phyloP scores from a whole-genome alignment of 2,888 invertebrate species.

The Andrena dorsata region DNA sequence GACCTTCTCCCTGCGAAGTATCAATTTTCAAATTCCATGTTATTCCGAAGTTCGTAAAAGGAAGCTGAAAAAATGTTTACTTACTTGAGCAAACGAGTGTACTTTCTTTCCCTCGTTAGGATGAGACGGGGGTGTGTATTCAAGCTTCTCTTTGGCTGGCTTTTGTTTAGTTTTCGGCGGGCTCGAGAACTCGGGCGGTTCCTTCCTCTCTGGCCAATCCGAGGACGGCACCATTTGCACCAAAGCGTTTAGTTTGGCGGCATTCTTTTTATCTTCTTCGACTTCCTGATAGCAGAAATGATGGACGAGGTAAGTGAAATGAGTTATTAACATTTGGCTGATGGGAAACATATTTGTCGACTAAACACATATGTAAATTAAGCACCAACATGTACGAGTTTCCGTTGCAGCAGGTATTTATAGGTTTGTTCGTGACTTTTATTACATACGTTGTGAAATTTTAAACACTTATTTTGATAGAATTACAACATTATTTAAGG shows the following conservation, averaged over 20 bases:
- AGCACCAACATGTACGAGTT: too few relatives aligned
- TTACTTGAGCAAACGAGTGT: conserved; percentile 79
- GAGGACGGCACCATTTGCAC: conserved; percentile 83
- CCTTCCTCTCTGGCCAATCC: conserved; percentile 84
- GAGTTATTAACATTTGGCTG: neutral
- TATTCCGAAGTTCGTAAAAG: too few relatives aligned
- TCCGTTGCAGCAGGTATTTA: neutral
- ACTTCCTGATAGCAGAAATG: conserved; percentile 79
- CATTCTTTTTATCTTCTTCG: conserved; percentile 85
- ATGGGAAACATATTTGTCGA: neutral
- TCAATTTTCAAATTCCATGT: conserved; percentile 3
- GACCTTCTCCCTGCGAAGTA: conserved; percentile 81
- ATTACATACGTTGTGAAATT: neutral
- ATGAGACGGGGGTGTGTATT: conserved; percentile 72
- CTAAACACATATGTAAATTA: neutral
- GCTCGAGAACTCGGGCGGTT: conserved; percentile 80
- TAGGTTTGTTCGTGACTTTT: neutral
- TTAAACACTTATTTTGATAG: neutral
- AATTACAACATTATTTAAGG: neutral
- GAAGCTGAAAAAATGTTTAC: neutral
- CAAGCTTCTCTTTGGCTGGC: conserved; percentile 66
- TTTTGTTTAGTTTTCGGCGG: conserved; percentile 72
- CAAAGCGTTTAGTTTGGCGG: conserved; percentile 84
- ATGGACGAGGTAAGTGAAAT: neutral
- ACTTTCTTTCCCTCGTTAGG: conserved; percentile 77